A percentile compares a stretch with the other conserved stretches of the same genome.
Evolutionary conservation across 2,797 vertebrate species (phyloP).

Genomic region (Poeciliopsis infans): DNA sequence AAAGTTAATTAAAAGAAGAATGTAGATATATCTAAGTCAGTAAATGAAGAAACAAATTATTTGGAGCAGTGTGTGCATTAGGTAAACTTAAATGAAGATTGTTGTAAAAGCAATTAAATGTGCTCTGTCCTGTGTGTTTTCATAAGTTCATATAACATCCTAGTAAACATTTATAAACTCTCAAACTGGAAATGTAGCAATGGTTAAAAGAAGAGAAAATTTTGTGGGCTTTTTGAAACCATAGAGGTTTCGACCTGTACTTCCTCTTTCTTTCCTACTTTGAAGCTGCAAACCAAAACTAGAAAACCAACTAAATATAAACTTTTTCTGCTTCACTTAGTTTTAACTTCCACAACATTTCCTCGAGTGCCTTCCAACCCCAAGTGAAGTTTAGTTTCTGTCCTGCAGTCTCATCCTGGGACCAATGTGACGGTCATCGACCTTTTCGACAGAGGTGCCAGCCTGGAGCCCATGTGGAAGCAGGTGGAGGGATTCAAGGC

Average conservation of each 20-base stretch:
- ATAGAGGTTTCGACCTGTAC: not conserved
- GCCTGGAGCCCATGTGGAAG: constrained; percentile 90
- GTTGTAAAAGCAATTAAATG: not conserved
- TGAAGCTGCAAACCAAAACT: constrained; percentile 5
- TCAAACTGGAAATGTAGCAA: not conserved
- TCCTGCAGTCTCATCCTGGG: constrained; percentile 87
- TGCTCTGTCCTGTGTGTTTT: constrained; percentile 4
- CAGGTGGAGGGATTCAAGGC: constrained; percentile 90
- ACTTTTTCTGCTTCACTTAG: constrained; percentile 7
- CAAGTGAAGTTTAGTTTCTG: constrained; percentile 6
- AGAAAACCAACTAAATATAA: constrained; percentile 18
- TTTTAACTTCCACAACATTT: not conserved
- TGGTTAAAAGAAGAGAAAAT: not conserved
- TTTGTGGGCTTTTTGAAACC: not conserved
- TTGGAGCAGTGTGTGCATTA: not conserved
- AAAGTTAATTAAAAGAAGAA: not conserved
- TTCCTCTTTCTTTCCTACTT: constrained; percentile 33
- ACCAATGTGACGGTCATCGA: constrained; percentile 89
- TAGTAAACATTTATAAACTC: not conserved
- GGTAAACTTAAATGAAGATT: not conserved
- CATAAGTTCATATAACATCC: not conserved
- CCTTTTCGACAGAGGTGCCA: constrained; percentile 87
- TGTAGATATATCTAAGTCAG: not conserved
- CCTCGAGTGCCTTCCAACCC: not conserved
- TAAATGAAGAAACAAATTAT: not conserved